Evolutionary conservation across 2,888 invertebrate species (phyloP).

Genomic region (Sericinus montela): DNA sequence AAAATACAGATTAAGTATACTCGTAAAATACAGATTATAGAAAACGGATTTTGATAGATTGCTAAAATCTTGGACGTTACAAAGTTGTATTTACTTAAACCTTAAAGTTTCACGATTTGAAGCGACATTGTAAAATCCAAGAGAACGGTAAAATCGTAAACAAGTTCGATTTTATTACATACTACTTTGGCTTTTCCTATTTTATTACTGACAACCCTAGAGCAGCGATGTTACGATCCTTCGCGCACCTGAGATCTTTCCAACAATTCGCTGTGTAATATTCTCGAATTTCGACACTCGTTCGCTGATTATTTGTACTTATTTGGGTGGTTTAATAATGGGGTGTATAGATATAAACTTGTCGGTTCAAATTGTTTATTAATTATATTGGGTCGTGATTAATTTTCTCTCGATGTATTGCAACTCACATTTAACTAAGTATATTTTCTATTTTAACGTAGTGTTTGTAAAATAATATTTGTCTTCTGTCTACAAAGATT

Average conservation of each 20-base stretch:
- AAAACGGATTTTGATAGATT: too few relatives aligned
- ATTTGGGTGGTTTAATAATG: constrained; percentile 5
- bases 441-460: too few relatives aligned
- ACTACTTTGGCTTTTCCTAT: constrained; percentile 1
- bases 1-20: too few relatives aligned
- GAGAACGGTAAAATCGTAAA: constrained; percentile 2
- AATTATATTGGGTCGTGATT: background rate
- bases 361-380: background rate
- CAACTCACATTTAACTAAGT: too few relatives aligned
- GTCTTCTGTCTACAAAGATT: too few relatives aligned
- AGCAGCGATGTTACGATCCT: constrained; percentile 3
- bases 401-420: too few relatives aligned
- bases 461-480: too few relatives aligned
- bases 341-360: background rate
- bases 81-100: too few relatives aligned
- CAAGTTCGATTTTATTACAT: constrained; percentile 7
- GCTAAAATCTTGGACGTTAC: too few relatives aligned
- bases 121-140: constrained; percentile 3
- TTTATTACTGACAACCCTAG: constrained; percentile 15
- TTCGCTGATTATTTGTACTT: constrained; percentile 3
- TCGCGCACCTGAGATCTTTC: constrained; percentile 16
- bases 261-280: constrained; percentile 5
- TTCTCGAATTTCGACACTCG: constrained; percentile 12
- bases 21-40: too few relatives aligned
- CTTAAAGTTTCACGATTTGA: constrained; percentile 4